phyloP scores from a whole-genome alignment of 2,888 invertebrate genomes.

The Andrena camellia region DNA sequence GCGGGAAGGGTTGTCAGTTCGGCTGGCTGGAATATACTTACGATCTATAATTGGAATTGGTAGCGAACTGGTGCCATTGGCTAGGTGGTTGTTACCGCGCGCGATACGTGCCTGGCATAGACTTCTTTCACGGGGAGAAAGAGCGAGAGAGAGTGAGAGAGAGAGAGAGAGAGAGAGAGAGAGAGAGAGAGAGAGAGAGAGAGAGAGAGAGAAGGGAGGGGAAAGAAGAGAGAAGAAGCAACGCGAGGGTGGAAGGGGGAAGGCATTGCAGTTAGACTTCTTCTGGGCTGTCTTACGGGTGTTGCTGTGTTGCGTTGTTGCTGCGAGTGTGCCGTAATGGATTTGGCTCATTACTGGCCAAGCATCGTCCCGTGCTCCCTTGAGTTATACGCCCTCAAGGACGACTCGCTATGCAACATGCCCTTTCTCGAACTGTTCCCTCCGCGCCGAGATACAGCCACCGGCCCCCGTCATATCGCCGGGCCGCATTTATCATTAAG shows the following conservation, averaged over 20 bases:
- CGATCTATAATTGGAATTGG: conserved; percentile 75
- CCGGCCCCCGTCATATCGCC: conserved; percentile 44
- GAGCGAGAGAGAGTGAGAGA: background rate
- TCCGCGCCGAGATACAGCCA: conserved; percentile 36
- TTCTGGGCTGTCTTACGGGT: conserved; percentile 52
- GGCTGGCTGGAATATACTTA: conserved; percentile 60
- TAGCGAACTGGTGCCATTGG: conserved; percentile 71
- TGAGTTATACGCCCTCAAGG: conserved; percentile 71
- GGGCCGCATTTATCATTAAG: conserved; percentile 36
- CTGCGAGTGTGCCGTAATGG: conserved; percentile 72
- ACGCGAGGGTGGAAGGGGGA: conserved; percentile 21
- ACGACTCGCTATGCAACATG: conserved; percentile 63
- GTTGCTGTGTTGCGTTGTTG: conserved; percentile 47
- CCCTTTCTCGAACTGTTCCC: conserved; percentile 56
- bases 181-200: background rate
- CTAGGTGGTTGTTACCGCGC: conserved; percentile 71
- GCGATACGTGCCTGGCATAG: conserved; percentile 71
- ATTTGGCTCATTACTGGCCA: conserved; percentile 76
- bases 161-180: background rate
- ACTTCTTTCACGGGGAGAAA: conserved; percentile 26
- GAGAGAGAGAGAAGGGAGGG: conserved; percentile 3
- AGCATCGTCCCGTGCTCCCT: conserved; percentile 66
- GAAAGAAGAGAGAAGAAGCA: background rate
- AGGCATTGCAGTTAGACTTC: conserved; percentile 6
- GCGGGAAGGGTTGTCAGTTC: conserved; percentile 37